These are phyloP conservation scores for Drosophila auraria DNA, from an alignment of 1,140 invertebrate species.

Conservation along the genomic window DNA sequence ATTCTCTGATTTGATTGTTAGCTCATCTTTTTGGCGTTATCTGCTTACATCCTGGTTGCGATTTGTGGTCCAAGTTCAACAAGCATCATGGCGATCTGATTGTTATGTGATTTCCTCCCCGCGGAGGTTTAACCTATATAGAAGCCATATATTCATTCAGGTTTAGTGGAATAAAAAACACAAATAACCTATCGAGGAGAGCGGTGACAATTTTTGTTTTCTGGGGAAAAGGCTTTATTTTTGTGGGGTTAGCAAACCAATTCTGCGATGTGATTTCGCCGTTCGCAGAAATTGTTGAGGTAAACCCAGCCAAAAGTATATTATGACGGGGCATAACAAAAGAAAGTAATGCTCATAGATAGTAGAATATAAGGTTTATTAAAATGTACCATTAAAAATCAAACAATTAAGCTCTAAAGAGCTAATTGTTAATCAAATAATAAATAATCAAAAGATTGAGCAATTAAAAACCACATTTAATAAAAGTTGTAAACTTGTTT, in stretches of 20 bases:
- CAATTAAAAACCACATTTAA: slow-evolving; percentile 7
- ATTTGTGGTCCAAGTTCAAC: slow-evolving; percentile 37
- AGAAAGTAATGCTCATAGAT: not conserved
- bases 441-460: not conserved
- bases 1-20: slow-evolving; percentile 4
- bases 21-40: slow-evolving; percentile 23
- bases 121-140: not conserved
- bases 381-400: too few relatives aligned
- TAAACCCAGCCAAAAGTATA: slow-evolving; percentile 14
- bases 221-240: slow-evolving; percentile 39
- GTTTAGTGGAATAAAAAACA: slow-evolving; percentile 12
- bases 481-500: too few relatives aligned
- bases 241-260: slow-evolving; percentile 32
- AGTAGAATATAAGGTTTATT: not conserved
- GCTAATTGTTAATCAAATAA: not conserved
- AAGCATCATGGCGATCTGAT: slow-evolving; percentile 16
- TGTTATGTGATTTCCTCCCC: slow-evolving; percentile 14
- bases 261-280: slow-evolving; percentile 36
- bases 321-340: slow-evolving; percentile 5
- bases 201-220: slow-evolving; percentile 50
- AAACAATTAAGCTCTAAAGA: not conserved
- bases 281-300: slow-evolving; percentile 53
- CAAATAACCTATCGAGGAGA: slow-evolving; percentile 10
- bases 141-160: slow-evolving; percentile 25
- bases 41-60: slow-evolving; percentile 41